Base-by-base conservation (phyloP, 2,113 vertebrate species). In the Calidris pygmaea region DNA sequence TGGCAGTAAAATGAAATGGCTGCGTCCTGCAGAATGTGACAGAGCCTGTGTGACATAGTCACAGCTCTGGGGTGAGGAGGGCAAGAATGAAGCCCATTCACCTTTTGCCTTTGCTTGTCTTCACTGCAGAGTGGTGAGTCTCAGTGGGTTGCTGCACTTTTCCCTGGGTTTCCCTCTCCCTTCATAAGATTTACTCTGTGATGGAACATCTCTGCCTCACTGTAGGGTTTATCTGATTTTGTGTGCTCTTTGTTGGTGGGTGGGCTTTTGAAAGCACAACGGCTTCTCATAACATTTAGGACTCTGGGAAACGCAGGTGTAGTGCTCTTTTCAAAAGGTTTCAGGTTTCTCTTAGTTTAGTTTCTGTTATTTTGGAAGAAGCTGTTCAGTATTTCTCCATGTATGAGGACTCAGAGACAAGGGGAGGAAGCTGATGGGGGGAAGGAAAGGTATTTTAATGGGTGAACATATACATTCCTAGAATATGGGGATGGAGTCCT, bases 191-290 rank as follows among this genome's bases (percentile, higher is more conserved):
- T 53, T 27, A 16, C 43, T 23, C 12, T 41, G 27, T 0, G 1
- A 53, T 29, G n/a, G 27, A 85, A 39, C 0, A 1, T 50, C 34
- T 27, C 29, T 82, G 30, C 18, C 43, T 63, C 0, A 0, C 56
- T 75, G 47, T 29, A 66, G 34, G 47, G 8, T 34, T 14, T 45
- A 34, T 50, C 19, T 95, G 52, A 37, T 79, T 59, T 67, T 39
- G 41, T 39, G 56, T 48, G 66, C 37, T 82, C n/a, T 83, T 66
- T 77, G 35, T 34, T 67, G 56, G 30, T 67, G 70, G 6, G 71
- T 13, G 8, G 60, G 45, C 50, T 92, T 90, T 73, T 88, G 60
- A 90, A 78, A 75, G 52, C 14, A 45, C 50, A 82, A 7, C 7
- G 4, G 60, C 52, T 75, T 19, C 34, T 90, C 32, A 10, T 55